A percentile compares a stretch with the other conserved stretches of the same genome.
phyloP scores from a whole-genome alignment of 2,797 vertebrate genomes.

The Sarcophilus harrisii region DNA sequence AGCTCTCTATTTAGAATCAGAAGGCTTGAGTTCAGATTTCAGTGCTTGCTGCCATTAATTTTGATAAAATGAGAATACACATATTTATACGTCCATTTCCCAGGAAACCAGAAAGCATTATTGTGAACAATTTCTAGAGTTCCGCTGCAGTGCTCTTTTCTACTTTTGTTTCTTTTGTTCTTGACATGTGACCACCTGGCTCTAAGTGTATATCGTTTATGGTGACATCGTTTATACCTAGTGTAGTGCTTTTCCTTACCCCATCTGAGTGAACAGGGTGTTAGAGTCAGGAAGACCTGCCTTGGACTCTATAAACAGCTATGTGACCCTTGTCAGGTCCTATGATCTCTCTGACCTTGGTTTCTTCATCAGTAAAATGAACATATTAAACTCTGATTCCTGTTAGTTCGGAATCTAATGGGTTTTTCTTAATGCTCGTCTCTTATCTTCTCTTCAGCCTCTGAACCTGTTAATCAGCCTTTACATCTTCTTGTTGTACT shows the following conservation, averaged over 20 bases:
- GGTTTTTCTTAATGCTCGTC: background rate
- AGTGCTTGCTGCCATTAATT: background rate
- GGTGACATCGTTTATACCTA: background rate
- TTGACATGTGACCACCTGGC: too few relatives aligned
- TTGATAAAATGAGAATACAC: background rate
- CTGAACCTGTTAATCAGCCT: background rate
- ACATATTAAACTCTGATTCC: background rate
- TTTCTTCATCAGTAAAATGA: background rate
- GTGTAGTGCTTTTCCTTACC: background rate
- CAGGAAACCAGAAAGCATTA: background rate
- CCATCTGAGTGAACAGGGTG: background rate
- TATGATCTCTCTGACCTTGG: background rate
- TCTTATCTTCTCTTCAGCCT: background rate
- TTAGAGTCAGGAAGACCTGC: background rate
- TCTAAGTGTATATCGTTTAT: background rate
- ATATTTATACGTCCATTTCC: background rate
- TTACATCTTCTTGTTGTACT: background rate
- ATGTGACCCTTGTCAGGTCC: background rate
- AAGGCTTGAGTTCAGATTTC: background rate
- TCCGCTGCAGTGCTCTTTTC: background rate
- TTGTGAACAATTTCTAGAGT: background rate
- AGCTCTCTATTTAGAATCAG: background rate
- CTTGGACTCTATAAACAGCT: background rate
- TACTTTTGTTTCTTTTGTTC: background rate
- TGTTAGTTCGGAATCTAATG: background rate